A percentile compares a stretch with the other conserved stretches of the same genome.
These are phyloP conservation scores for Thaumatotibia leucotreta DNA, from an alignment of 1,140 invertebrate genomes.

Conservation along the genomic window DNA sequence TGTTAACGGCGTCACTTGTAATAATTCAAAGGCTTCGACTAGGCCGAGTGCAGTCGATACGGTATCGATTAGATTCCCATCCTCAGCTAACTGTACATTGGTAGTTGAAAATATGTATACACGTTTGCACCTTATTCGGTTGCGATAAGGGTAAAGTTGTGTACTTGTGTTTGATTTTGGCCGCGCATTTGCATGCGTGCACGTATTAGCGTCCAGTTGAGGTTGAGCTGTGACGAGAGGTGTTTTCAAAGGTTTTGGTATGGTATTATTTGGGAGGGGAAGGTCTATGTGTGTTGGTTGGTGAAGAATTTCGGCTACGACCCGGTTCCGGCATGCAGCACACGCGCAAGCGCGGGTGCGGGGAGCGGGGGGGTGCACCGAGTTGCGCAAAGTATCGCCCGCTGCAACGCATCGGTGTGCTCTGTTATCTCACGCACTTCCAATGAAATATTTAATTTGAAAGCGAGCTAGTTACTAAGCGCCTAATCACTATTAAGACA, in stretches of 20 bases:
- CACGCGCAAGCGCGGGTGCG: conserved; percentile 51
- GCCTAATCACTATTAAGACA: too few relatives aligned
- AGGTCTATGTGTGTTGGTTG: conserved; percentile 42
- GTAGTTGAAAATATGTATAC: background rate
- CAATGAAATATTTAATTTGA: too few relatives aligned
- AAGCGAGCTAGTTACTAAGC: too few relatives aligned
- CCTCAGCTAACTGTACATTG: conserved; percentile 59
- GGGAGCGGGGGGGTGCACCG: conserved; percentile 51
- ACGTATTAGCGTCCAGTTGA: conserved; percentile 48
- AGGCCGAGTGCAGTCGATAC: conserved; percentile 45
- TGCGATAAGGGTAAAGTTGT: background rate
- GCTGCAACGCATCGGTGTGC: conserved; percentile 29
- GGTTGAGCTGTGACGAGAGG: conserved; percentile 34
- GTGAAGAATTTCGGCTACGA: conserved; percentile 64
- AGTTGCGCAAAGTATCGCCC: conserved; percentile 68
- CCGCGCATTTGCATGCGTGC: conserved; percentile 64
- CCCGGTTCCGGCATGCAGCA: conserved; percentile 70
- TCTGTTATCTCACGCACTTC: background rate
- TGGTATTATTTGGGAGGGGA: conserved; percentile 24
- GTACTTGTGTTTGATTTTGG: background rate
- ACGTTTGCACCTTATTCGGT: background rate
- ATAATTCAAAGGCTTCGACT: conserved; percentile 3
- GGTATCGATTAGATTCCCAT: conserved; percentile 67
- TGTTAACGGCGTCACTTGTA: background rate
- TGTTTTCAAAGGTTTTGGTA: conserved; percentile 28